Base-by-base conservation (phyloP, 1,140 invertebrate species). In the Eumaeus atala region DNA sequence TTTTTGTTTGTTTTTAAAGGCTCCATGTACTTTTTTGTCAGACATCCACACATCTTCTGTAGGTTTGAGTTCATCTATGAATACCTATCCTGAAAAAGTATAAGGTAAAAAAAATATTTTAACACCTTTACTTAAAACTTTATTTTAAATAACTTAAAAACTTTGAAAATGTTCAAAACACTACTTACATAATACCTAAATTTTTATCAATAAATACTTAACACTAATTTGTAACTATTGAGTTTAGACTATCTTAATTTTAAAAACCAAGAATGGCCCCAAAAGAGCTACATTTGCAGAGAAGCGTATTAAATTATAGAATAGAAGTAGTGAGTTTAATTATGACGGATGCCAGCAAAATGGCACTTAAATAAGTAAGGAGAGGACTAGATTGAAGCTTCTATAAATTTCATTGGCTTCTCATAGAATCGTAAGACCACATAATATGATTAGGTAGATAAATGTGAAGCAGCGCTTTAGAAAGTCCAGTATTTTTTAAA, bases 381-480 rank as follows among this genome's bases (percentile, higher is more conserved):
- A 28, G 78, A 68, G 76, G 84, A 87, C 84, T 87, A 87, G 84
- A 87, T 83, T 84, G 77, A 83, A 87, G 80, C 79, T 83, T 84
- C 82, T 76, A 73, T 76, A 53, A 74, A 83, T 74, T 78, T 77
- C 66, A 73, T 72, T 71, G 62, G 67, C 54, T 63, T 75, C 72
- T 69, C 17, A 66, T 72, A 70, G 64, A 72, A 62, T 65, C 57
- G 40, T 57, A 61, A 50, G 44, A 61, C 16, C 28, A 65, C 54
- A 55, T 60, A 37, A 48, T 64, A 66, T 66, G 14, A 61, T 17
- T 47, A 50, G 4, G 12, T 28, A 28, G 6, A 28, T 28, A 55
- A 68, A 62, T 63, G 68, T 50, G 54, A 72, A 84, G 77, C 77
- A 86, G 78, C 76, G 61, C 71, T 70, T 76, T 40, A 54, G 34